Percentiles rank a stretch among this genome's conserved stretches.
phyloP scores from a whole-genome alignment of 2,797 vertebrate species.

The Pelodytes ibericus region DNA sequence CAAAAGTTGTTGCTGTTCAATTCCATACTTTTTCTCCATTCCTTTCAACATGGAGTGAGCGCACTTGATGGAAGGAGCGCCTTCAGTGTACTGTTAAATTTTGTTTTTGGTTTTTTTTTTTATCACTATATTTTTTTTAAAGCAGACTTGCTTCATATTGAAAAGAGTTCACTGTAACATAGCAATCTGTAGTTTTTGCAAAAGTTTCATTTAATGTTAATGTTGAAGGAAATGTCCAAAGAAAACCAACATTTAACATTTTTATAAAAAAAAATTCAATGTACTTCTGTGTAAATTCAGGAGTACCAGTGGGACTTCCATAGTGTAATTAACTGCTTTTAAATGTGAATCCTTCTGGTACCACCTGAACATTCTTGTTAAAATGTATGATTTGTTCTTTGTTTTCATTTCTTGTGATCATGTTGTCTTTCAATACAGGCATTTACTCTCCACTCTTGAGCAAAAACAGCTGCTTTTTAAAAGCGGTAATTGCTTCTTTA shows the following conservation, averaged over 20 bases:
- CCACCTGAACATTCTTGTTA: slow-evolving; percentile 67
- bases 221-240: slow-evolving; percentile 72
- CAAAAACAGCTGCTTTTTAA: slow-evolving; percentile 92
- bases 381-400: slow-evolving; percentile 81
- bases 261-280: slow-evolving; percentile 72
- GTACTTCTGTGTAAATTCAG: slow-evolving; percentile 68
- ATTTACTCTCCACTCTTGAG: slow-evolving; percentile 89
- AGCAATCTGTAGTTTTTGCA: slow-evolving; percentile 65
- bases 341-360: slow-evolving; percentile 19
- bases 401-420: slow-evolving; percentile 88
- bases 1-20: slow-evolving; percentile 70
- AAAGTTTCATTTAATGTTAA: slow-evolving; percentile 76
- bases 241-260: slow-evolving; percentile 70
- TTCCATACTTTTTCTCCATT: slow-evolving; percentile 73
- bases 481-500: slow-evolving; percentile 96
- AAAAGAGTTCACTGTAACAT: slow-evolving; percentile 74
- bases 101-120: slow-evolving; percentile 57
- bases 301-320: slow-evolving; percentile 6
- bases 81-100: slow-evolving; percentile 88
- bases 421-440: slow-evolving; percentile 95
- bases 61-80: slow-evolving; percentile 81
- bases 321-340: background rate
- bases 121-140: slow-evolving; percentile 72
- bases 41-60: slow-evolving; percentile 65
- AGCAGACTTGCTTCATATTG: slow-evolving; percentile 77